Percentiles rank a stretch among this genome's conserved stretches.
phyloP scores from a whole-genome alignment of 1,140 invertebrate species.

The Hycleus phaleratus region DNA sequence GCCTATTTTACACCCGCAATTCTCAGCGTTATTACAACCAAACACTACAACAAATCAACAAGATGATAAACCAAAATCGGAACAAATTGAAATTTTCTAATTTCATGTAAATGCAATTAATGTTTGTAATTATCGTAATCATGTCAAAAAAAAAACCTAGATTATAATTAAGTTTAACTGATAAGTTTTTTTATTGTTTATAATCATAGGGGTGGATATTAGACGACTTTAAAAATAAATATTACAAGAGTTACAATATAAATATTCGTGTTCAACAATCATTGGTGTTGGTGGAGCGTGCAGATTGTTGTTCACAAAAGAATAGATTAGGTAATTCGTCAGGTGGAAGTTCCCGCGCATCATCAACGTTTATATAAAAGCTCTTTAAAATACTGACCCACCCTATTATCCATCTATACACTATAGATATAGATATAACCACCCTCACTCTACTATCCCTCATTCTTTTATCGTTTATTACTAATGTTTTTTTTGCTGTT shows the following conservation, averaged over 20 bases:
- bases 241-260: conserved; percentile 6
- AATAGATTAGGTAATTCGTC: conserved; percentile 13
- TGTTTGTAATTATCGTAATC: too few relatives aligned
- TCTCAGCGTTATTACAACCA: conserved; percentile 8
- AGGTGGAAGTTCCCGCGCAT: conserved; percentile 19
- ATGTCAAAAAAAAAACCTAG: too few relatives aligned
- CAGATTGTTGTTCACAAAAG: conserved; percentile 17
- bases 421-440: too few relatives aligned
- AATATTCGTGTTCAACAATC: conserved; percentile 24
- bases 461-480: too few relatives aligned
- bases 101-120: not conserved
- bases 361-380: not conserved
- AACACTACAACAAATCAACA: not conserved
- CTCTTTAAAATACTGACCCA: conserved; percentile 16
- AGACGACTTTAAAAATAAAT: too few relatives aligned
- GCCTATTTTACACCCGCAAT: conserved; percentile 8
- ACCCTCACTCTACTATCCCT: too few relatives aligned
- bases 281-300: conserved; percentile 17
- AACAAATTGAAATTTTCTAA: conserved; percentile 7
- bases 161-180: too few relatives aligned
- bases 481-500: too few relatives aligned
- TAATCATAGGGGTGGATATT: too few relatives aligned
- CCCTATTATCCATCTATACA: not conserved
- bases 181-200: too few relatives aligned
- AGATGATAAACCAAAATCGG: not conserved